Percentiles rank a stretch among this genome's conserved stretches.
phyloP scores from a whole-genome alignment of 1,140 invertebrate species.

The Drosophila aff. region DNA sequence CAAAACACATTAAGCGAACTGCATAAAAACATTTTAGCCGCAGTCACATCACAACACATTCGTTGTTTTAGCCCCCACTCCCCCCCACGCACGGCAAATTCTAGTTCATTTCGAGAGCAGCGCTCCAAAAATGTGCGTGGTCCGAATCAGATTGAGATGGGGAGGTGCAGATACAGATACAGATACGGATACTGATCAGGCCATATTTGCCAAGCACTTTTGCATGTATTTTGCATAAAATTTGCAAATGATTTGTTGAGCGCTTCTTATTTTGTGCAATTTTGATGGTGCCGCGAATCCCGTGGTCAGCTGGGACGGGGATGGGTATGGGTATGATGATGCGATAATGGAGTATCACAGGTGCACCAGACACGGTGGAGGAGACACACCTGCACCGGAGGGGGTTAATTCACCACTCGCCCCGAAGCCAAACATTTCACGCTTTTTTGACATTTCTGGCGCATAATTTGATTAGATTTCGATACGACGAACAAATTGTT shows the following conservation, averaged over 20 bases:
- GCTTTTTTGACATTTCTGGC: conserved; percentile 82
- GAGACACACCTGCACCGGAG: conserved; percentile 24
- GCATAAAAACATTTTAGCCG: conserved; percentile 80
- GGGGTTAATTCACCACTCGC: conserved; percentile 46
- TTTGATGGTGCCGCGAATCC: conserved; percentile 68
- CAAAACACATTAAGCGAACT: conserved; percentile 83
- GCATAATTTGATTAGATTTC: conserved; percentile 83
- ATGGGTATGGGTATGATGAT: conserved; percentile 5
- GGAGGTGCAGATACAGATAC: conserved; percentile 12
- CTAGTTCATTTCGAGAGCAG: conserved; percentile 46
- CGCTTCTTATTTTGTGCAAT: conserved; percentile 77
- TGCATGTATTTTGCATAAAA: conserved; percentile 79
- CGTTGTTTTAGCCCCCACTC: conserved; percentile 8
- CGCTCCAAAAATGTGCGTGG: conserved; percentile 58
- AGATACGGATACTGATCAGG: conserved; percentile 37
- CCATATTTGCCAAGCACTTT: conserved; percentile 80
- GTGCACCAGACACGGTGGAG: conserved; percentile 44
- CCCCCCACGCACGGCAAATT: conserved; percentile 27
- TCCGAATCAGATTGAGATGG: conserved; percentile 23
- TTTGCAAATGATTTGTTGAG: conserved; percentile 74
- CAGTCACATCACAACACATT: conserved; percentile 44
- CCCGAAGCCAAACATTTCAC: conserved; percentile 74
- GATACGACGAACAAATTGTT: conserved; percentile 74
- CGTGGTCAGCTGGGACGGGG: not conserved
- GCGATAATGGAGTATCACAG: conserved; percentile 4